Evolutionary conservation across 2,113 vertebrate genomes (phyloP).

Genomic region (Grantiella picta): DNA sequence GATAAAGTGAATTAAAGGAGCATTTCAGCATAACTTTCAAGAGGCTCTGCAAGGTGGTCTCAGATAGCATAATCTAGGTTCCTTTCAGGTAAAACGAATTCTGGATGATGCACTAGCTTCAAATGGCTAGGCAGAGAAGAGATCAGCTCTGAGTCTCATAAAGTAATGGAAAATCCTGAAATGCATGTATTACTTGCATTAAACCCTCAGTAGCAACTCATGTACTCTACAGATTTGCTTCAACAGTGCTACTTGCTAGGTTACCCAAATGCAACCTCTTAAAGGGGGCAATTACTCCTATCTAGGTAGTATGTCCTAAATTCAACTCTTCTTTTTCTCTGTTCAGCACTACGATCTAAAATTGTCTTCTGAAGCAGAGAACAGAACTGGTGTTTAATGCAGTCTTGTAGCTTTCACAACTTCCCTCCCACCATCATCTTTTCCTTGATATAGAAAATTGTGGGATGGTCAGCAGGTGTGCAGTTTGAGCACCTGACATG

Average conservation of each 20-base stretch:
- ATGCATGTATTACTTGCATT: not conserved
- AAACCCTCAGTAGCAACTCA: not conserved
- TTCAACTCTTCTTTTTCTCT: not conserved
- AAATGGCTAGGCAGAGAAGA: not conserved
- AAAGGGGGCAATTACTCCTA: not conserved
- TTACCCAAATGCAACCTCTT: not conserved
- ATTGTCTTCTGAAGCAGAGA: not conserved
- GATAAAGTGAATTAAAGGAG: rapidly evolving
- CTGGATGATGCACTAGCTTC: not conserved
- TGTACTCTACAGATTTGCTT: not conserved
- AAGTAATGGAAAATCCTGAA: not conserved
- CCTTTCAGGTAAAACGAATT: not conserved
- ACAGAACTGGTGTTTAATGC: not conserved
- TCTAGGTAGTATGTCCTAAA: not conserved
- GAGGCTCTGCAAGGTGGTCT: not conserved
- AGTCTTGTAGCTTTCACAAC: not conserved
- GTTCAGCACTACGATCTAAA: not conserved
- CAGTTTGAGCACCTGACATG: not conserved
- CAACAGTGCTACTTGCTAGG: not conserved
- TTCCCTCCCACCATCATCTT: not conserved
- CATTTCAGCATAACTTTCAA: not conserved
- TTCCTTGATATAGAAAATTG: not conserved
- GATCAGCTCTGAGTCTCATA: not conserved
- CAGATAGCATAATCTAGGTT: rapidly evolving
- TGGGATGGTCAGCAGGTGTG: not conserved